Percentiles rank a stretch among this genome's conserved stretches.
Evolutionary conservation across 2,888 invertebrate genomes (phyloP).

Genomic region (Apotomis betuletana): DNA sequence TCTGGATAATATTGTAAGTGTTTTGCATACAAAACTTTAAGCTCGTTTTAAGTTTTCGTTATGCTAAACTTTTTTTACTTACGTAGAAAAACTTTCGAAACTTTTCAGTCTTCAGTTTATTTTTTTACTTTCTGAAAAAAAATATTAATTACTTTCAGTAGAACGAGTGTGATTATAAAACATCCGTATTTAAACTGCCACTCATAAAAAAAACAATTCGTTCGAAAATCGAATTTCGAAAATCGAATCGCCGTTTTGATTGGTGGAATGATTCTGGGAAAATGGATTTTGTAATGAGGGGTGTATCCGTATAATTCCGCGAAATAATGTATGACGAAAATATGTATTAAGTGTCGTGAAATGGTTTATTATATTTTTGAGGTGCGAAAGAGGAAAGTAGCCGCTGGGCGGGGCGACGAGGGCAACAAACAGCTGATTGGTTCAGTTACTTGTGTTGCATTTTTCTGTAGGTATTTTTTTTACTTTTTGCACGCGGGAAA

Average conservation of each 20-base stretch:
- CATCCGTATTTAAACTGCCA: background rate
- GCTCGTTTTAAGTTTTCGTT: background rate
- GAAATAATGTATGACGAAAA: constrained; percentile 33
- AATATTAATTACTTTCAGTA: background rate
- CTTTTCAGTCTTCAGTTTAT: background rate
- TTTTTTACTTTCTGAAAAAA: background rate
- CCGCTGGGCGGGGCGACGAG: constrained; percentile 73
- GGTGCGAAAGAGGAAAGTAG: constrained; percentile 74
- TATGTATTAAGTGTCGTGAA: constrained; percentile 48
- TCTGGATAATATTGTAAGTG: constrained; percentile 74
- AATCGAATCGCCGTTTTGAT: constrained; percentile 6
- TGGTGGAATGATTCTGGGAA: constrained; percentile 4
- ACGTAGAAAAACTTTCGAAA: constrained; percentile 18
- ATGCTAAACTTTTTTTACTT: constrained; percentile 4
- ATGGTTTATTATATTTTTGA: constrained; percentile 70
- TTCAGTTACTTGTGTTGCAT: constrained; percentile 74
- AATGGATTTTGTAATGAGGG: constrained; percentile 15
- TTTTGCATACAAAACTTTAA: constrained; percentile 40
- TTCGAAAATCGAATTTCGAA: constrained; percentile 15
- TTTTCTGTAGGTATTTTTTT: constrained; percentile 79
- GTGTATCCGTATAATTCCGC: constrained; percentile 15
- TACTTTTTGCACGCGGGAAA: constrained; percentile 51
- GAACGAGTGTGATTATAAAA: background rate
- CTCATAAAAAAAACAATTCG: background rate
- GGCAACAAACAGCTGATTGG: constrained; percentile 79